A percentile compares a stretch with the other conserved stretches of the same genome.
These are phyloP conservation scores for Mesoligia furuncula DNA, from an alignment of 2,888 invertebrate genomes.

Conservation along the genomic window DNA sequence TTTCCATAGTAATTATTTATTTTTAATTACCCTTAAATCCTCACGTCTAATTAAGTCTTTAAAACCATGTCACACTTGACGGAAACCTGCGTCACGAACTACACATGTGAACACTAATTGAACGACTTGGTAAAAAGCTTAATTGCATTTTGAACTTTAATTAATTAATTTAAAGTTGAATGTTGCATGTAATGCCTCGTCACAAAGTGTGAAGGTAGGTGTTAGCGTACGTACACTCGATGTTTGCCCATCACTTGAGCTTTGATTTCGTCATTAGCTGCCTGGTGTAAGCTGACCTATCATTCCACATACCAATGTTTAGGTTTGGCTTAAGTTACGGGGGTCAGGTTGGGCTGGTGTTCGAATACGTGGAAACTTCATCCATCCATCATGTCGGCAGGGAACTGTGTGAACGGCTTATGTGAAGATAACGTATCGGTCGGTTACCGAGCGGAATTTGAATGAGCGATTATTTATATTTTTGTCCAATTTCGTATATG, in stretches of 20 bases:
- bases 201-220: slow-evolving; percentile 56
- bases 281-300: slow-evolving; percentile 65
- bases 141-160: slow-evolving; percentile 62
- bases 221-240: slow-evolving; percentile 50
- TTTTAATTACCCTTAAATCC: slow-evolving; percentile 67
- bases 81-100: slow-evolving; percentile 59
- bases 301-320: slow-evolving; percentile 31
- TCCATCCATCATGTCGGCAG: slow-evolving; percentile 70
- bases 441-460: slow-evolving; percentile 61
- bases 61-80: slow-evolving; percentile 70
- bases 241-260: slow-evolving; percentile 73
- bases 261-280: slow-evolving; percentile 72
- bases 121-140: slow-evolving; percentile 44
- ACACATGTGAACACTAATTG: slow-evolving; percentile 55
- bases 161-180: slow-evolving; percentile 60
- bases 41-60: slow-evolving; percentile 71
- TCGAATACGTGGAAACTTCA: slow-evolving; percentile 68
- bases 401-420: slow-evolving; percentile 69
- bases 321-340: slow-evolving; percentile 11
- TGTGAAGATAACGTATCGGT: slow-evolving; percentile 68
- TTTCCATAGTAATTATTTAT: slow-evolving; percentile 64
- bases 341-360: slow-evolving; percentile 62
- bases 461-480: slow-evolving; percentile 47
- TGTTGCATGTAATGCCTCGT: slow-evolving; percentile 60
- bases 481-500: slow-evolving; percentile 26